Evolutionary conservation across 2,888 invertebrate species (phyloP), one percentile per base, ranked within the genome.

Genomic region (Kryphioiulus occultus): DNA sequence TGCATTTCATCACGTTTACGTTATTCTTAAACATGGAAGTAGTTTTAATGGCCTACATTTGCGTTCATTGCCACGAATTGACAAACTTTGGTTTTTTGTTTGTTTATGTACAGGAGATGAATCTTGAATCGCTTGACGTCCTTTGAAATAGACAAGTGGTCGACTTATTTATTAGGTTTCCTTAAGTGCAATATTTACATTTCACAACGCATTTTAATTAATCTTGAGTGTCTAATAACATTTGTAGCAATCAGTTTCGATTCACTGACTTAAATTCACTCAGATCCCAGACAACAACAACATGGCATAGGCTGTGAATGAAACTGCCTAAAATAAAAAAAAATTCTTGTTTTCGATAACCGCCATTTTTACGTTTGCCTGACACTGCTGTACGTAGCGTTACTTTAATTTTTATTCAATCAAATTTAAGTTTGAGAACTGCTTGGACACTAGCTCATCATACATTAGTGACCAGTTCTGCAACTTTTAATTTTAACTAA

Each of bases 31-130:
- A 68, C 68, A 68, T 68, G 68, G 26, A 68, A 26, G 10, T 68
- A 68, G 68, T 26, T 26, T 68, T 68, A 26, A 22, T 68, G 68
- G 26, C 68, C 68, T 68, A 68, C 12, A 68, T 68, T 26, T 68
- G 68, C 68, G 68, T 68, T 68, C 68, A 68, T 68, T 68, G 68
- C 68, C 68, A 68, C 68, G 26, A 26, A 59, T 68, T 68, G 68
- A 12, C 26, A 68, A 68, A 26, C 2, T 68, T 7, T 22, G 7
- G 59, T 59, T 59, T 5, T 59, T 59, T 9, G n/a, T 22, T 5
- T 59, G 22, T 59, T 47, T 59, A 22, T 15, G 59, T 22, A 59
- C n/a, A n/a, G n/a, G n/a, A n/a, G n/a, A n/a, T n/a, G n/a, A n/a
- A n/a, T n/a, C n/a, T n/a, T n/a, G n/a, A 19, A 53, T 53, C 53